phyloP scores from a whole-genome alignment of 2,888 invertebrate genomes.

The Andrena minutula region DNA sequence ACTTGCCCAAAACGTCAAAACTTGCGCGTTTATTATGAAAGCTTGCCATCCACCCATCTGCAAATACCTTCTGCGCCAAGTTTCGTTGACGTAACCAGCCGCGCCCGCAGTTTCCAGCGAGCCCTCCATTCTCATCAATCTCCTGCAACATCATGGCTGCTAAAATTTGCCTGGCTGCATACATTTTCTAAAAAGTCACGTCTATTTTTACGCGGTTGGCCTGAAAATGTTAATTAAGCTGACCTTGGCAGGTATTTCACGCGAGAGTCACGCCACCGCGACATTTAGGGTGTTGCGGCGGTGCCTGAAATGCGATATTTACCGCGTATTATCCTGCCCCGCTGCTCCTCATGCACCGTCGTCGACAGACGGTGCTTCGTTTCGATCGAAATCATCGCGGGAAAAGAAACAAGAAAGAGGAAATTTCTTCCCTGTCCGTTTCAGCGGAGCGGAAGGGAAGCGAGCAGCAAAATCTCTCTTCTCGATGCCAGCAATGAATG shows the following conservation, averaged over 20 bases:
- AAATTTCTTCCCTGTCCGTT: background rate
- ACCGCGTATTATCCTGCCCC: conserved; percentile 12
- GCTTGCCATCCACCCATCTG: background rate
- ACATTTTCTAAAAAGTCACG: background rate
- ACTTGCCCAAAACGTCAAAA: background rate
- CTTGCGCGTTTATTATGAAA: background rate
- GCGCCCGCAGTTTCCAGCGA: background rate
- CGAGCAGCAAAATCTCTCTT: background rate
- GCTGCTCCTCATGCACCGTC: background rate
- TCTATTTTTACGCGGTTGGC: background rate
- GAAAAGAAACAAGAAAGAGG: too few species aligned
- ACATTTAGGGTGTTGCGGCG: conserved; percentile 11
- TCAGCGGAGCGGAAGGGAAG: background rate
- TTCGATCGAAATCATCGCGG: background rate
- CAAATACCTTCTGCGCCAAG: background rate
- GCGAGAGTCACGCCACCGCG: conserved; percentile 27
- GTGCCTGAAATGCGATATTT: conserved; percentile 6
- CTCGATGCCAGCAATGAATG: conserved; percentile 2
- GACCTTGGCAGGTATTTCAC: background rate
- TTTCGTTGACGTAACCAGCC: background rate
- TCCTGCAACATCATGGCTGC: background rate
- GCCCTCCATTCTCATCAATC: background rate
- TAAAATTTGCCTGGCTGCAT: background rate
- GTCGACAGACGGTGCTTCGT: background rate
- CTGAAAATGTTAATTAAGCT: conserved; percentile 26